Evolutionary conservation across 2,797 vertebrate species (phyloP).

Genomic region (Cuniculus paca): DNA sequence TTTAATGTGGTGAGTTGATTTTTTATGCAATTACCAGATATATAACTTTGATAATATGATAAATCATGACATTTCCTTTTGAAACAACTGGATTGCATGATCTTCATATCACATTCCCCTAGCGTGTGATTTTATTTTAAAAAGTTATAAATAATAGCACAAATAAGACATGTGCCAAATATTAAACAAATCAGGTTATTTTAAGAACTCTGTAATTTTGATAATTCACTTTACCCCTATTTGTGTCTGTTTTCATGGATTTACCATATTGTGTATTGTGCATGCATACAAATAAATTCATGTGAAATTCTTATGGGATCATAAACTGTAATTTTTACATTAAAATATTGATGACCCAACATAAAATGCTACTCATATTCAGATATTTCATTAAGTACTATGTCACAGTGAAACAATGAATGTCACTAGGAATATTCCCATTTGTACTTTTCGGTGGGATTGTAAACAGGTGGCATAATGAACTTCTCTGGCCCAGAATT

Average conservation of each 20-base stretch:
- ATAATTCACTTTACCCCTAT: background rate
- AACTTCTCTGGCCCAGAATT: background rate
- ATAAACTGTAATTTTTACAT: background rate
- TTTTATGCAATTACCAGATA: background rate
- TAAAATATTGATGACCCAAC: background rate
- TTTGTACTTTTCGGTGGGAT: background rate
- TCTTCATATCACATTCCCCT: background rate
- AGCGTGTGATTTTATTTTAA: slow-evolving; percentile 3
- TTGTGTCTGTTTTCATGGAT: background rate
- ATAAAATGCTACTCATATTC: background rate
- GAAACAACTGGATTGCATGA: background rate
- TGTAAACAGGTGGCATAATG: background rate
- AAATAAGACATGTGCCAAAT: background rate
- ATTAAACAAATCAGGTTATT: background rate
- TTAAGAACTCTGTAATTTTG: background rate
- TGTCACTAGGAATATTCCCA: background rate
- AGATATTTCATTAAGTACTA: background rate
- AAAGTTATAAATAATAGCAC: background rate
- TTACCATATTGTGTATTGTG: background rate
- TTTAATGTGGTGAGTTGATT: background rate
- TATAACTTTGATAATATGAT: background rate
- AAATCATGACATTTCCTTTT: slow-evolving; percentile 7
- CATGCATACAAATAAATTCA: background rate
- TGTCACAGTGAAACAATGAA: background rate
- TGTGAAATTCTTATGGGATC: background rate